Base-by-base conservation (phyloP, 2,888 invertebrate genomes). In the Thymelicus lineola region DNA sequence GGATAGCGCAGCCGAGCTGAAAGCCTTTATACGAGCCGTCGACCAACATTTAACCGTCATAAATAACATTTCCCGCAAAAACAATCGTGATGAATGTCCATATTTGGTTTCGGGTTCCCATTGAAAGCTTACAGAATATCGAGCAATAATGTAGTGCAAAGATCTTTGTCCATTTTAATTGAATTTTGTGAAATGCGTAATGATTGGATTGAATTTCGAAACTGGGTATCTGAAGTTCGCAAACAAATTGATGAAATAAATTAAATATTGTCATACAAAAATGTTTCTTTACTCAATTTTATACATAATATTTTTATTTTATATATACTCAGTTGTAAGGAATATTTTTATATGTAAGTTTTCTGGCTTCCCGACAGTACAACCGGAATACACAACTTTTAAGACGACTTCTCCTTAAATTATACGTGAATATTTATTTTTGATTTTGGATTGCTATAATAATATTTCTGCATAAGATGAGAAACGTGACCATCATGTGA, bases 161-260 rank as follows among this genome's bases (percentile, higher is more conserved):
- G 46, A 58, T 14, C 58, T 66, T 66, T 65, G 46, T 65, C 20
- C 53, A 42, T 7, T 58, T 66, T 58, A 66, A 66, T 36, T 58
- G 58, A 48, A 58, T 58, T 48, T 46, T 58, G 57, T 58, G 57
- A 58, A 46, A 45, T 57, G 45, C 46, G 65, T 65, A 65, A 65
- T 46, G 45, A 45, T 46, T 55, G 45, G 45, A 64, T 45, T 20
- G 42, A 45, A 57, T 7, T 57, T 45, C 57, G 57, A 45, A 65
- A 45, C 6, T 28, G 45, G 9, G 15, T 10, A 45, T 0, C 10
- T 48, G 55, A 64, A 53, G 64, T 12, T 55, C 7, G 9, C 10
- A 62, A 59, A 61, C 12, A 61, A 64, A 61, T 75, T 73, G 28
- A 28, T 28, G 28, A 28, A 28, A 28, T 28, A 28, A 28, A 28